Percentiles rank a stretch among this genome's conserved stretches.
These are phyloP conservation scores for Campaea margaritaria DNA, from an alignment of 2,888 invertebrate genomes.

Conservation along the genomic window DNA sequence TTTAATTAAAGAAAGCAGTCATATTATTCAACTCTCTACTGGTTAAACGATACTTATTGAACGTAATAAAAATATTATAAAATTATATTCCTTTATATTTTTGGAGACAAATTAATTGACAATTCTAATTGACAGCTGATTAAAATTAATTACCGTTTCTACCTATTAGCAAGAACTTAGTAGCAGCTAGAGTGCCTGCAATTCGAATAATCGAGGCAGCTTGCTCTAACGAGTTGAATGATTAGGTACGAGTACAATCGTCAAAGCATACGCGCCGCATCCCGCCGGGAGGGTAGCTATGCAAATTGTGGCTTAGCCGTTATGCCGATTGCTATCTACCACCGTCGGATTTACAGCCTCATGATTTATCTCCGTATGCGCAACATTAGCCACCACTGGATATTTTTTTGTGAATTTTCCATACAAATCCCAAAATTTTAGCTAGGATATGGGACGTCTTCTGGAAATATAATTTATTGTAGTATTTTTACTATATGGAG, in stretches of 20 bases:
- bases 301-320: slow-evolving; percentile 75
- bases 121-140: too few relatives aligned
- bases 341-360: slow-evolving; percentile 58
- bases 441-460: too few relatives aligned
- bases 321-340: slow-evolving; percentile 68
- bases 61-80: too few relatives aligned
- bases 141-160: too few relatives aligned
- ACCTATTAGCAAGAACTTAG: too few relatives aligned
- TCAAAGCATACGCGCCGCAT: slow-evolving; percentile 36
- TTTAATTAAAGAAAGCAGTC: not conserved
- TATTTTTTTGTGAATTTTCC: slow-evolving; percentile 23
- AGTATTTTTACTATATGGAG: too few relatives aligned
- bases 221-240: slow-evolving; percentile 32
- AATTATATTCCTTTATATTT: too few relatives aligned
- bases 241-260: slow-evolving; percentile 33
- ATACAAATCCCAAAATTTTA: not conserved
- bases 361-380: slow-evolving; percentile 55
- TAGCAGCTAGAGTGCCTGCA: not conserved
- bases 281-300: slow-evolving; percentile 59
- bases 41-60: too few relatives aligned
- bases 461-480: too few relatives aligned
- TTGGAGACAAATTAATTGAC: too few relatives aligned
- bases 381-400: slow-evolving; percentile 33
- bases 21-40: too few relatives aligned
- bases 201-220: slow-evolving; percentile 23